phyloP scores from a whole-genome alignment of 2,888 invertebrate species.

The Cylindroiulus punctatus region DNA sequence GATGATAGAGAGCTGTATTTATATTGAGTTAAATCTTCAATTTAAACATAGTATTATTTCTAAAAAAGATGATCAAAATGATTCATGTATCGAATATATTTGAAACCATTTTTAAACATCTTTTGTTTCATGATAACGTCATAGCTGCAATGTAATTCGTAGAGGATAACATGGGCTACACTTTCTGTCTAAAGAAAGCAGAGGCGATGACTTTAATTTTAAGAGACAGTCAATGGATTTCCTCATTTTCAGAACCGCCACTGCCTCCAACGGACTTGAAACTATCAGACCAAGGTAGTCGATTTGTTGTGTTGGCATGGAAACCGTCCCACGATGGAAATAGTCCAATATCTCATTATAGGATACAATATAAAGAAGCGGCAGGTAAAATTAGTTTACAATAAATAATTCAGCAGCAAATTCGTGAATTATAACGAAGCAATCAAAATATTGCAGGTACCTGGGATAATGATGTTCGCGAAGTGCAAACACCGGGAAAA shows the following conservation, averaged over 20 bases:
- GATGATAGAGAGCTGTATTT: too few relatives aligned
- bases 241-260: slow-evolving; percentile 73
- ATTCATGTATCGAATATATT: too few relatives aligned
- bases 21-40: too few relatives aligned
- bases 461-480: slow-evolving; percentile 27
- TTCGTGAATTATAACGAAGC: not conserved
- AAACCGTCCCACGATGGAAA: slow-evolving; percentile 74
- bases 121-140: too few relatives aligned
- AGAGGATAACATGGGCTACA: too few relatives aligned
- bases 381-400: slow-evolving; percentile 71
- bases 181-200: too few relatives aligned
- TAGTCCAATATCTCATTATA: slow-evolving; percentile 84
- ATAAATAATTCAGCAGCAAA: not conserved
- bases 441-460: not conserved
- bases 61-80: too few relatives aligned
- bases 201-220: too few relatives aligned
- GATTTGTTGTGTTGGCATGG: slow-evolving; percentile 81
- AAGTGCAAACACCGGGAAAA: slow-evolving; percentile 48
- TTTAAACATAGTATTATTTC: too few relatives aligned
- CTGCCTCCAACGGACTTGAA: slow-evolving; percentile 76
- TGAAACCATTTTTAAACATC: too few relatives aligned
- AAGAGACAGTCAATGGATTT: too few relatives aligned
- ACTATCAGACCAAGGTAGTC: slow-evolving; percentile 76
- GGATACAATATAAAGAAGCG: slow-evolving; percentile 87
- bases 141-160: too few relatives aligned